phyloP scores from a whole-genome alignment of 2,888 invertebrate species.

The Agrilus mali region DNA sequence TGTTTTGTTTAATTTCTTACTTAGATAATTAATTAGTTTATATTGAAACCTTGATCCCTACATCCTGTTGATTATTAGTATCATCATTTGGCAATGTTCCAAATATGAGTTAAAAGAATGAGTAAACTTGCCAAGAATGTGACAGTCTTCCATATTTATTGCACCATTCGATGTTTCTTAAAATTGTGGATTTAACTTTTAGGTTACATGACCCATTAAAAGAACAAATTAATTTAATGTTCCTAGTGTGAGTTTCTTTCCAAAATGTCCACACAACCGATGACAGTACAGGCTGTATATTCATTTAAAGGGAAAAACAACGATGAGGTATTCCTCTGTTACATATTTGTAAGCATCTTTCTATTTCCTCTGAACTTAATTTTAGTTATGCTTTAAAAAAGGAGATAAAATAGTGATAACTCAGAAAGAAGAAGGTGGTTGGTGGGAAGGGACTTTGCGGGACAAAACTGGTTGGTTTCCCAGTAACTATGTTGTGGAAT shows the following conservation, averaged over 20 bases:
- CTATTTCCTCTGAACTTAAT: conserved; percentile 13
- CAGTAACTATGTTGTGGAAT: conserved; percentile 90
- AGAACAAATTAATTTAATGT: background rate
- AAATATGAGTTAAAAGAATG: conserved; percentile 11
- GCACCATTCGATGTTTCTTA: background rate
- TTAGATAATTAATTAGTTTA: too few relatives aligned
- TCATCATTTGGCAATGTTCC: conserved; percentile 12
- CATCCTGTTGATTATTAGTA: too few relatives aligned
- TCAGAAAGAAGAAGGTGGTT: conserved; percentile 91
- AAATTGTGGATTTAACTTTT: background rate
- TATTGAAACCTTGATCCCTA: too few relatives aligned
- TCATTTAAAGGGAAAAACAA: conserved; percentile 93
- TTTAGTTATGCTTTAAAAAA: conserved; percentile 82
- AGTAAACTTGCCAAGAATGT: conserved; percentile 33
- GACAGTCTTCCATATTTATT: conserved; percentile 31
- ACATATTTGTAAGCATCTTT: background rate
- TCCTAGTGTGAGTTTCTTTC: conserved; percentile 1
- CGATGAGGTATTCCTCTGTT: conserved; percentile 60
- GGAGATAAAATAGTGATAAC: conserved; percentile 95
- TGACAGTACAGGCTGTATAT: conserved; percentile 80
- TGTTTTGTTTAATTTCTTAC: too few relatives aligned
- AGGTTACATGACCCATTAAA: background rate
- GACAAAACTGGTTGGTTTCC: conserved; percentile 98
- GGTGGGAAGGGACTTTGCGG: conserved; percentile 98
- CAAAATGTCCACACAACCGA: conserved; percentile 44